These are phyloP conservation scores for Thysanoteuthis rhombus DNA, from an alignment of 2,888 invertebrate species.

Conservation along the genomic window DNA sequence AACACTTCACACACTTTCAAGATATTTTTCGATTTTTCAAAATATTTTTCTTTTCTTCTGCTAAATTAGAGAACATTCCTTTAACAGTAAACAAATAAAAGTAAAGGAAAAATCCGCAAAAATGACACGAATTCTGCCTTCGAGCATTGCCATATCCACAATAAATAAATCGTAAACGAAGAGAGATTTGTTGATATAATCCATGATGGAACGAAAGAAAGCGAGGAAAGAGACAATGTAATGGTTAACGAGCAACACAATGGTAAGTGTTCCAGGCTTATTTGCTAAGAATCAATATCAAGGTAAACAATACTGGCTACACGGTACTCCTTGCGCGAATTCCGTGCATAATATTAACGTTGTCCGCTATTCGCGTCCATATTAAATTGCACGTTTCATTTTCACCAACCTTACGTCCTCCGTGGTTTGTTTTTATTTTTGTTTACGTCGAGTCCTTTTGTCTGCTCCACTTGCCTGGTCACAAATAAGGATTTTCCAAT, in stretches of 20 bases:
- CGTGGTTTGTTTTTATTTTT: too few species aligned
- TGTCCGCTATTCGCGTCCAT: too few species aligned
- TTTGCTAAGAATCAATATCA: not conserved
- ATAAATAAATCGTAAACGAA: not conserved
- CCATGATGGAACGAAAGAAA: not conserved
- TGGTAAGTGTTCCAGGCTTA: not conserved
- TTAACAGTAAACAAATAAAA: not conserved
- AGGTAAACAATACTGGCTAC: not conserved
- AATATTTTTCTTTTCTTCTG: not conserved
- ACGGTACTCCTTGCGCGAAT: too few species aligned
- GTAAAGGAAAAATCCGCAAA: not conserved
- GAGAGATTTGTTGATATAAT: not conserved
- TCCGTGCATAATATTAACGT: too few species aligned
- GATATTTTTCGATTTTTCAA: too few species aligned
- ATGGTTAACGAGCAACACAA: not conserved
- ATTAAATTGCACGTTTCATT: too few species aligned
- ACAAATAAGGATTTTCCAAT: not conserved
- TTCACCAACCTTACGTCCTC: too few species aligned
- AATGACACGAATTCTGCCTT: not conserved
- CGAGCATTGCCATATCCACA: not conserved
- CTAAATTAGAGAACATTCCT: not conserved
- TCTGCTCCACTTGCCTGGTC: too few species aligned
- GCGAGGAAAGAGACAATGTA: not conserved
- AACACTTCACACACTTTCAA: too few species aligned
- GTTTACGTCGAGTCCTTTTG: too few species aligned